Conservation (phyloP, 2,888 invertebrate species). For the Graphium colonna region DNA sequence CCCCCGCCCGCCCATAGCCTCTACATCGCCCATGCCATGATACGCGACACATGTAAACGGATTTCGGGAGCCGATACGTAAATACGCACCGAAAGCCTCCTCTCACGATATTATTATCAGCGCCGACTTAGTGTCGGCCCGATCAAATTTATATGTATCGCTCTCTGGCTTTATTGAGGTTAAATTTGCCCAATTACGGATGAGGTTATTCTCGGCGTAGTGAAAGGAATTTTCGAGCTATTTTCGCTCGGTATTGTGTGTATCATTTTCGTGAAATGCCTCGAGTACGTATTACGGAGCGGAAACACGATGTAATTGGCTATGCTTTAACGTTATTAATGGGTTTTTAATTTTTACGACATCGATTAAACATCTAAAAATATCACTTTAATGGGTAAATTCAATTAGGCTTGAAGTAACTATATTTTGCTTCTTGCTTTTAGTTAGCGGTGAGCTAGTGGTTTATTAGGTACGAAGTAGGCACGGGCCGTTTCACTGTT, state of each 20-base stretch:
- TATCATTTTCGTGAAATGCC: too few relatives aligned
- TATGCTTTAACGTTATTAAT: too few relatives aligned
- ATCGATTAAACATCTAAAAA: neutral
- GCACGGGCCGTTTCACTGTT: too few relatives aligned
- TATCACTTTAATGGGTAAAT: too few relatives aligned
- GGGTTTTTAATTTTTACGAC: too few relatives aligned
- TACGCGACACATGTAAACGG: slow-evolving; percentile 60
- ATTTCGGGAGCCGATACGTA: slow-evolving; percentile 55
- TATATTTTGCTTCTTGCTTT: too few relatives aligned
- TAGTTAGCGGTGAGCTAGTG: neutral
- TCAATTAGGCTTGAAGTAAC: too few relatives aligned
- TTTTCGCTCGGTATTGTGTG: neutral
- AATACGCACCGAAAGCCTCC: slow-evolving; percentile 34
- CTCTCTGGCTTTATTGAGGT: slow-evolving; percentile 3
- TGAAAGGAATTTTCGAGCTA: neutral
- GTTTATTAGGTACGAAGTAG: neutral
- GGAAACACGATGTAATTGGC: too few relatives aligned
- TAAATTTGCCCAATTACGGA: slow-evolving; percentile 3
- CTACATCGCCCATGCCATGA: slow-evolving; percentile 54
- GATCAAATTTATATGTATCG: neutral
- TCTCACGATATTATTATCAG: slow-evolving; percentile 19
- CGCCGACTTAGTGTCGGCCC: slow-evolving; percentile 1
- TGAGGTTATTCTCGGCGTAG: neutral
- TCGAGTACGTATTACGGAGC: too few relatives aligned
- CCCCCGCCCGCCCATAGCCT: slow-evolving; percentile 52